A percentile compares a stretch with the other conserved stretches of the same genome.
Evolutionary conservation across 2,797 vertebrate genomes (phyloP).

Genomic region (Ctenosaura bakeri): DNA sequence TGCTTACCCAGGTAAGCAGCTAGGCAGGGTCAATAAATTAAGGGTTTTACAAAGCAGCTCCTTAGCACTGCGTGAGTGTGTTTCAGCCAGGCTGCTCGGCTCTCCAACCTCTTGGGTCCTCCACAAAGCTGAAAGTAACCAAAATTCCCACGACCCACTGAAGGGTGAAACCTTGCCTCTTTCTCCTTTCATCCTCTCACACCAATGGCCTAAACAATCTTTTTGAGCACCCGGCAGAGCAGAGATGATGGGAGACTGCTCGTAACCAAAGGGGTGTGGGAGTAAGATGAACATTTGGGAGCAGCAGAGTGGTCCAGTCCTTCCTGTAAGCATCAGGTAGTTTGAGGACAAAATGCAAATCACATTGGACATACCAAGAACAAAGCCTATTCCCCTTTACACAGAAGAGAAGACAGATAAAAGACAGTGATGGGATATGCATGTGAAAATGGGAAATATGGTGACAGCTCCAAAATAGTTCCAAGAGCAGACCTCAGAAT

Average conservation of each 20-base stretch:
- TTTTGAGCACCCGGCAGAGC: not conserved
- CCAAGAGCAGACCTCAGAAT: not conserved
- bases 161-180: not conserved
- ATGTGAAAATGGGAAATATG: not conserved
- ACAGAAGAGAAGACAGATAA: not conserved
- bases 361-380: not conserved
- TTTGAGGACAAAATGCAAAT: not conserved
- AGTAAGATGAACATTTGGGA: not conserved
- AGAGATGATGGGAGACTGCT: not conserved
- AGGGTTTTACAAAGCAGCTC: not conserved
- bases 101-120: not conserved
- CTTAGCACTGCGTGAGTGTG: not conserved
- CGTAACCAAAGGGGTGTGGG: not conserved
- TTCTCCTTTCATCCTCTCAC: not conserved
- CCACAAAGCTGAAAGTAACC: not conserved
- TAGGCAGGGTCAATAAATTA: not conserved
- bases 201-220: not conserved
- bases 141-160: too few relatives aligned
- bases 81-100: too few relatives aligned
- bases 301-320: not conserved
- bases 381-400: too few relatives aligned
- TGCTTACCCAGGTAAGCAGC: not conserved
- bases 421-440: accelerated
- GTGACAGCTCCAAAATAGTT: not conserved
- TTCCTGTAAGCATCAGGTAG: not conserved